These are phyloP conservation scores for Leucoraja erinaceus DNA, from an alignment of 2,113 vertebrate genomes.

Conservation along the genomic window DNA sequence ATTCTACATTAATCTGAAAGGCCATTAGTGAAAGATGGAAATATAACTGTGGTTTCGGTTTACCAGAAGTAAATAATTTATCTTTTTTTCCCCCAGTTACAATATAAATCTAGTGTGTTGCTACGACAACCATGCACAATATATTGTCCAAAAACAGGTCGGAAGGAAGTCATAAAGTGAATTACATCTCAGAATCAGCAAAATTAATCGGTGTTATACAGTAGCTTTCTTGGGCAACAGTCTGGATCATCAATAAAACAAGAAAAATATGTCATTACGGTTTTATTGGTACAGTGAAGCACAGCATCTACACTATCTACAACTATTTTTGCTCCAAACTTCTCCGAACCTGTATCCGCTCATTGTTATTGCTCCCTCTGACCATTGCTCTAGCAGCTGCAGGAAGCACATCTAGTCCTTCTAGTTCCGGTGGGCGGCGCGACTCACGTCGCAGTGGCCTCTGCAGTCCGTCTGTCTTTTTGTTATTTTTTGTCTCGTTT, in stretches of 20 bases:
- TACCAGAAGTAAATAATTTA: background rate
- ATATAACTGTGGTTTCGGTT: too few relatives aligned
- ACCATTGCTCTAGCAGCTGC: background rate
- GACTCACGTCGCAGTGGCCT: too few relatives aligned
- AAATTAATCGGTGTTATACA: background rate
- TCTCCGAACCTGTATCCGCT: background rate
- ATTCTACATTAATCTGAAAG: background rate
- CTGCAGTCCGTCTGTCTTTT: too few relatives aligned
- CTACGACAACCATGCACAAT: background rate
- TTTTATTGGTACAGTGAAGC: background rate
- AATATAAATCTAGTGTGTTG: slow-evolving; percentile 3
- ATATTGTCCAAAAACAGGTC: background rate
- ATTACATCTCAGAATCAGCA: background rate
- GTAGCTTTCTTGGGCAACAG: background rate
- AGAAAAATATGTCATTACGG: too few relatives aligned
- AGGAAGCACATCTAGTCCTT: background rate
- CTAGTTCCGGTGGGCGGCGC: too few relatives aligned
- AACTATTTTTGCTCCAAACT: background rate
- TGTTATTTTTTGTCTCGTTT: too few relatives aligned
- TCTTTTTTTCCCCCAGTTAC: background rate
- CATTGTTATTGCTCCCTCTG: background rate
- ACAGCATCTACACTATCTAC: background rate
- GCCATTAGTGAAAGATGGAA: background rate
- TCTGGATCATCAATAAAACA: background rate
- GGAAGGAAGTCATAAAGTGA: background rate